These are phyloP conservation scores for Semnornis frantzii DNA, from an alignment of 2,113 vertebrate genomes.

Conservation along the genomic window DNA sequence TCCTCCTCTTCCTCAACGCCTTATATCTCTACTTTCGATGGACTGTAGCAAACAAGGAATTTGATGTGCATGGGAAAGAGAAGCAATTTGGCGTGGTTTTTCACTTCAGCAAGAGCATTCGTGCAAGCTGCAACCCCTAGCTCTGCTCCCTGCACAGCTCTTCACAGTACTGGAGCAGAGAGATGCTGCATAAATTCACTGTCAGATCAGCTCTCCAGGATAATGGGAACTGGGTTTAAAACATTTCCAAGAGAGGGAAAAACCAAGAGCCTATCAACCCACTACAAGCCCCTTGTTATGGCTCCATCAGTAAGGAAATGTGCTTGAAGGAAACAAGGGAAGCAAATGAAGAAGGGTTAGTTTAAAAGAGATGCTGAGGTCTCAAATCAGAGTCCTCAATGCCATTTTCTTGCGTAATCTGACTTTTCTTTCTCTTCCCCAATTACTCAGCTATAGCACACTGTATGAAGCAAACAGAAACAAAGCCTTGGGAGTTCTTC, in stretches of 20 bases:
- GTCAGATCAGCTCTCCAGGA: not conserved
- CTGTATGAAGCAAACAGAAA: not conserved
- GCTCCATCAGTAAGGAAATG: not conserved
- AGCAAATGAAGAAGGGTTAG: not conserved
- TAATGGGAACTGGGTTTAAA: not conserved
- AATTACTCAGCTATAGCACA: not conserved
- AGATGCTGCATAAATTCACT: not conserved
- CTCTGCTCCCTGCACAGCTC: not conserved
- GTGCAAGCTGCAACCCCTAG: not conserved
- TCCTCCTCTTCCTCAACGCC: not conserved
- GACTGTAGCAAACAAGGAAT: not conserved
- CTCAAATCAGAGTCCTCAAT: not conserved
- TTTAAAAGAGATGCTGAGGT: not conserved
- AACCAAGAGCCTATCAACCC: not conserved
- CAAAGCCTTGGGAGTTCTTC: not conserved
- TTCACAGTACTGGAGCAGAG: not conserved
- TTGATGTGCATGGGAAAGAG: not conserved
- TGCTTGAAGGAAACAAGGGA: not conserved
- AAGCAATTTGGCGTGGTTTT: not conserved
- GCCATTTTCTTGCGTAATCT: not conserved
- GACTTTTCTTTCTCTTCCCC: not conserved
- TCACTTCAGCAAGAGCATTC: not conserved
- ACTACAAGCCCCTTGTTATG: not conserved
- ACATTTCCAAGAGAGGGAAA: constrained; percentile 8
- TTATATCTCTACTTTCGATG: not conserved